Evolutionary conservation across 2,797 vertebrate species (phyloP).

Genomic region (Cuniculus paca): DNA sequence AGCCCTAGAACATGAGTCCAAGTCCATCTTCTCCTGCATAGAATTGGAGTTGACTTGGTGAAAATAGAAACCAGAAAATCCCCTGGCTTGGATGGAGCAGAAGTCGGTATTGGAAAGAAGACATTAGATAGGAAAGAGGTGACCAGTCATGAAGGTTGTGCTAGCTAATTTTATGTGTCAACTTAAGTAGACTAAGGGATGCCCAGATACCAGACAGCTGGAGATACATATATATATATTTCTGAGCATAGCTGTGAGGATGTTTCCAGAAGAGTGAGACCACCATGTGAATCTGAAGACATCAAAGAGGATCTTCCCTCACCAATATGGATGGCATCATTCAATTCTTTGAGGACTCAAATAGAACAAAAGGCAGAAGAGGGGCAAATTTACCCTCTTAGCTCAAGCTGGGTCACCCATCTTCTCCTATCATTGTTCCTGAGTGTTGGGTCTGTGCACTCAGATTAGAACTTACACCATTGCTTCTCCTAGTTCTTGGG

Average conservation of each 20-base stretch:
- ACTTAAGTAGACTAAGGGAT: not conserved
- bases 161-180: not conserved
- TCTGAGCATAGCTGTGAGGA: not conserved
- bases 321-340: not conserved
- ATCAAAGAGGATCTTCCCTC: not conserved
- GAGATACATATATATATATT: no score
- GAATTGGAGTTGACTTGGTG: not conserved
- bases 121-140: not conserved
- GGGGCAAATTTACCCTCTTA: not conserved
- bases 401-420: not conserved
- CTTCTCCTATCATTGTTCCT: not conserved
- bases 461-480: not conserved
- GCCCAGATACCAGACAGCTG: not conserved
- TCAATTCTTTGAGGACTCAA: not conserved
- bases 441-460: not conserved
- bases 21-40: not conserved
- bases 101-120: not conserved
- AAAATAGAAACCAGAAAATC: not conserved
- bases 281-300: not conserved
- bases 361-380: not conserved
- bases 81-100: not conserved
- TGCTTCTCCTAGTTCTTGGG: not conserved
- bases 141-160: not conserved
- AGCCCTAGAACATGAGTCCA: not conserved
- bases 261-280: not conserved